A percentile compares a stretch with the other conserved stretches of the same genome.
Conservation (phyloP, 53 echinoderm and acorn worm genomes). For the Henricia sp. region DNA sequence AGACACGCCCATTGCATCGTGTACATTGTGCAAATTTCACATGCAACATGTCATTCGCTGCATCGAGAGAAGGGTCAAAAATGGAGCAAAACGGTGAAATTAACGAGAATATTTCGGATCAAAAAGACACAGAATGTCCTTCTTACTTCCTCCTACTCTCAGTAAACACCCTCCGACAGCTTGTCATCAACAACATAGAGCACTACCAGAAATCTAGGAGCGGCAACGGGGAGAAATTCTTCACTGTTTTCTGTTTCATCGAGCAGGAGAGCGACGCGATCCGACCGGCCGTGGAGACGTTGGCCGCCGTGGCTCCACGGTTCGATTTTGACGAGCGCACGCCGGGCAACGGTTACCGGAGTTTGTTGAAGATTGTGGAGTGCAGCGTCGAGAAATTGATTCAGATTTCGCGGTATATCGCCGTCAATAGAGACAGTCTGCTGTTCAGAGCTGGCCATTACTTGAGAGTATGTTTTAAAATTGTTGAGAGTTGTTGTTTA, state of each 20-base stretch:
- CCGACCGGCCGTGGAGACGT: constrained; percentile 85
- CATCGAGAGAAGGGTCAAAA: too few species aligned
- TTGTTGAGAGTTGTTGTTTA: too few species aligned
- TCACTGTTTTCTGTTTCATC: constrained; percentile 85
- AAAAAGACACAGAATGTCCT: constrained; percentile 14
- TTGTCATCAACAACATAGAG: constrained; percentile 94
- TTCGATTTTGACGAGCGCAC: constrained; percentile 86
- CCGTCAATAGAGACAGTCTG: constrained; percentile 78
- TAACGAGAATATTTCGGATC: neutral
- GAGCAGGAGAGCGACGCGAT: constrained; percentile 92
- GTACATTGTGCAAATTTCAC: too few species aligned
- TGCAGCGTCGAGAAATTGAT: constrained; percentile 83
- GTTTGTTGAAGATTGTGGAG: constrained; percentile 91
- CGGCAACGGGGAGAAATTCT: constrained; percentile 80
- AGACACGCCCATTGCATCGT: too few species aligned
- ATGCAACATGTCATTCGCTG: too few species aligned
- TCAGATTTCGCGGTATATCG: constrained; percentile 68
- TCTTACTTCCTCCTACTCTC: constrained; percentile 66
- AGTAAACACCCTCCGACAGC: constrained; percentile 81
- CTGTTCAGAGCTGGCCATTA: constrained; percentile 85
- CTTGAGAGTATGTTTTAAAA: constrained; percentile 81
- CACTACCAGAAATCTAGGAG: constrained; percentile 84
- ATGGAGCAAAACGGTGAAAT: neutral
- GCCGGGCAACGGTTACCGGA: constrained; percentile 96
- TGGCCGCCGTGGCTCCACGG: constrained; percentile 77